phyloP scores from a whole-genome alignment of 2,113 vertebrate species.

The Egretta garzetta region DNA sequence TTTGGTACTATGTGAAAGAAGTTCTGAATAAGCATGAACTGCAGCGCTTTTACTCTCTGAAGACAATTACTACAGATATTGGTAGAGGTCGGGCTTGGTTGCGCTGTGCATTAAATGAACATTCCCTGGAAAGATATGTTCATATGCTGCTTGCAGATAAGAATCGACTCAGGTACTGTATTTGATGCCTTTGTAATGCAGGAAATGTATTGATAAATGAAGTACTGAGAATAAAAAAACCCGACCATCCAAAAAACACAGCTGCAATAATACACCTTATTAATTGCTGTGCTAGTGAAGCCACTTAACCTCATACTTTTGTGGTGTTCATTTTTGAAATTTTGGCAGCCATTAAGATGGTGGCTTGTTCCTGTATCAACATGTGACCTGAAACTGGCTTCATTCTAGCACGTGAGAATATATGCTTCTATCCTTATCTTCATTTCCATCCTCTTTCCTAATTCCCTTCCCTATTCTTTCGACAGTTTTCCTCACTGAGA shows the following conservation, averaged over 20 bases:
- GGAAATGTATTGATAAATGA: not conserved
- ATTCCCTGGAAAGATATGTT: conserved; percentile 94
- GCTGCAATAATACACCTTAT: not conserved
- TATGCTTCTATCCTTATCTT: not conserved
- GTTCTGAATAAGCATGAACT: conserved; percentile 93
- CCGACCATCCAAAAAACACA: not conserved
- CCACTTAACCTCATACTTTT: not conserved
- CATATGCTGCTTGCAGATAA: conserved; percentile 90
- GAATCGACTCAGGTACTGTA: conserved; percentile 83
- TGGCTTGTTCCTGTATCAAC: not conserved
- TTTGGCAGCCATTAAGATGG: not conserved
- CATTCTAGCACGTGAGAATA: not conserved
- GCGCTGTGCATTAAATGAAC: conserved; percentile 94
- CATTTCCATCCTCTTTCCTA: not conserved
- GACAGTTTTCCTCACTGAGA: not conserved
- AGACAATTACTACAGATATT: conserved; percentile 85
- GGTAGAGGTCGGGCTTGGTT: conserved; percentile 95
- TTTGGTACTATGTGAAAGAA: conserved; percentile 96
- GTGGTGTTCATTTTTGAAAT: not conserved
- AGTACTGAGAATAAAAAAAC: not conserved
- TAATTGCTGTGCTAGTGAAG: not conserved
- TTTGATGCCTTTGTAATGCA: not conserved
- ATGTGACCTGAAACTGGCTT: not conserved
- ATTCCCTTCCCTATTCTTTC: not conserved
- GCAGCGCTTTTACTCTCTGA: conserved; percentile 91